Evolutionary conservation across 2,888 invertebrate genomes (phyloP).

Genomic region (Dermolepida albohirtum): DNA sequence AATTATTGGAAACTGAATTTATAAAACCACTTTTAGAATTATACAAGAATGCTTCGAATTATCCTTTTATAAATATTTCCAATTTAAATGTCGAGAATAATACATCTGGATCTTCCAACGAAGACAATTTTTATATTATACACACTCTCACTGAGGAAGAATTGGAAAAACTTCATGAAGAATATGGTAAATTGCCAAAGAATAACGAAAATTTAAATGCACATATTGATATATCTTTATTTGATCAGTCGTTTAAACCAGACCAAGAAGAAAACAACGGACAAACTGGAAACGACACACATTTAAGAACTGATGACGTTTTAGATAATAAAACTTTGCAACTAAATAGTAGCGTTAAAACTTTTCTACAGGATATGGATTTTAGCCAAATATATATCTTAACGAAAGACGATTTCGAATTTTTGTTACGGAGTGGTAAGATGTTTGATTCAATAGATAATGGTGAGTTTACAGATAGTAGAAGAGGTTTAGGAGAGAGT

Average conservation of each 20-base stretch:
- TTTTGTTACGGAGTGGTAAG: conserved; percentile 12
- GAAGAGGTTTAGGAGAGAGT: not conserved
- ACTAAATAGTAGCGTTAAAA: conserved; percentile 47
- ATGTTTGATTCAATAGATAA: not conserved
- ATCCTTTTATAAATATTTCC: conserved; percentile 13
- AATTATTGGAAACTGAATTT: conserved; percentile 60
- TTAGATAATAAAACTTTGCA: conserved; percentile 14
- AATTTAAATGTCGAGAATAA: not conserved
- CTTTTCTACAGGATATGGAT: not conserved
- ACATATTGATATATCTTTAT: not conserved
- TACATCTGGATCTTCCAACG: conserved; percentile 20
- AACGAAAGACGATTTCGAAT: conserved; percentile 20
- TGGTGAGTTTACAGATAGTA: no score
- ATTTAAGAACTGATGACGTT: not conserved
- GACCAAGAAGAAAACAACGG: not conserved
- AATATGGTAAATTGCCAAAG: conserved; percentile 10
- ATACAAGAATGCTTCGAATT: conserved; percentile 51
- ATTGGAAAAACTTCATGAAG: conserved; percentile 12
- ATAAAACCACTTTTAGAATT: conserved; percentile 60
- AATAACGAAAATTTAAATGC: not conserved
- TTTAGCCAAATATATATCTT: conserved; percentile 29
- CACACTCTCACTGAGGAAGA: conserved; percentile 24
- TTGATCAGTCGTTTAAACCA: not conserved
- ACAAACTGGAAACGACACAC: not conserved
- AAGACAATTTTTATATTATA: conserved; percentile 23